Conservation (phyloP, 2,888 invertebrate genomes). For the Phragmatobia fuliginosa region DNA sequence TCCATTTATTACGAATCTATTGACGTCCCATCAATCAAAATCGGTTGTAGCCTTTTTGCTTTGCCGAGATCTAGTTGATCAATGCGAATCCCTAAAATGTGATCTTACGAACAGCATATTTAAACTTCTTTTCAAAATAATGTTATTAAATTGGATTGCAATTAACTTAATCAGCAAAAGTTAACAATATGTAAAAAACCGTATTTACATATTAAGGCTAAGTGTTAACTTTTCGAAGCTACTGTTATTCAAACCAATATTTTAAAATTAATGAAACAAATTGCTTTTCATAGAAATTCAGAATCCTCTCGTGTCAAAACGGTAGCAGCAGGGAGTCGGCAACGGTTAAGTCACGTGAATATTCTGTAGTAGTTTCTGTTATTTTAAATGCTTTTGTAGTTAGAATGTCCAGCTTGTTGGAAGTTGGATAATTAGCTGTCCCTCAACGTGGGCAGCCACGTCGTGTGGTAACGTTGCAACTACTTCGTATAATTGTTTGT, state of each 20-base stretch:
- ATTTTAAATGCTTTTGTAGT: conserved; percentile 12
- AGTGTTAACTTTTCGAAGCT: too few species aligned
- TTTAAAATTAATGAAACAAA: background rate
- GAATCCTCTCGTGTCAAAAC: background rate
- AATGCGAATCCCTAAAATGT: too few species aligned
- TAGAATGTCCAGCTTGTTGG: conserved; percentile 7
- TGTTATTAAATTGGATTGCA: too few species aligned
- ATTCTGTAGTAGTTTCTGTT: background rate
- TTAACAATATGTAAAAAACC: too few species aligned
- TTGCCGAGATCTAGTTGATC: too few species aligned
- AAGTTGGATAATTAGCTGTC: conserved; percentile 17
- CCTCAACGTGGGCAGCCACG: background rate
- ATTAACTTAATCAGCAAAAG: too few species aligned
- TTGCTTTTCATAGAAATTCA: background rate
- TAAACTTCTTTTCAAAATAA: background rate
- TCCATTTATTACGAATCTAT: too few species aligned
- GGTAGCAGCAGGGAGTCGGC: background rate
- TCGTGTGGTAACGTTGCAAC: background rate
- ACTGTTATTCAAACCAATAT: background rate
- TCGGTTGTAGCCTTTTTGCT: too few species aligned
- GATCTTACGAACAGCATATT: background rate
- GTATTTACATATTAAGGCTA: too few species aligned
- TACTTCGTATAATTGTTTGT: conserved; percentile 5
- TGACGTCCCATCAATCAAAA: too few species aligned
- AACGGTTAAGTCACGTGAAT: background rate